phyloP scores from a whole-genome alignment of 1,140 invertebrate genomes.

The Drosophila saltans region DNA sequence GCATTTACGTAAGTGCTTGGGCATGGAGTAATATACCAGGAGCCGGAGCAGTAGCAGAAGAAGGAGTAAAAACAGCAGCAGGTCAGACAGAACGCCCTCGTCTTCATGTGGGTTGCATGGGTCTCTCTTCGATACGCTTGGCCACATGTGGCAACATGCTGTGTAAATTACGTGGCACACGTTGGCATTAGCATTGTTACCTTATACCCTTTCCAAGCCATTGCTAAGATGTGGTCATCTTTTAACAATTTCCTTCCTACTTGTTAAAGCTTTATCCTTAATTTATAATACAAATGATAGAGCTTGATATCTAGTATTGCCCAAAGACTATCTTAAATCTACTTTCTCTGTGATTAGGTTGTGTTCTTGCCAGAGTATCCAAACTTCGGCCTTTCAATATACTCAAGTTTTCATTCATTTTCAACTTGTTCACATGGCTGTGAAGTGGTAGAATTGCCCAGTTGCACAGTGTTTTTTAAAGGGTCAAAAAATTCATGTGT shows the following conservation, averaged over 20 bases:
- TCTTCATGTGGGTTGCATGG: conserved; percentile 22
- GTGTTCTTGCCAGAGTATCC: conserved; percentile 40
- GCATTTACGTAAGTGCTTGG: conserved; percentile 63
- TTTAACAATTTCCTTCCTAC: conserved; percentile 10
- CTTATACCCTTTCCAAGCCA: conserved; percentile 34
- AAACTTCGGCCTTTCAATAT: conserved; percentile 24
- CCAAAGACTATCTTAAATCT: background rate
- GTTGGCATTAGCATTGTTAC: conserved; percentile 30
- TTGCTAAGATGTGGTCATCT: conserved; percentile 33
- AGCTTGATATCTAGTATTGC: too few relatives aligned
- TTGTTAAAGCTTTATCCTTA: too few relatives aligned
- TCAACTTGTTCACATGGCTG: background rate
- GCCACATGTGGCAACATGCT: conserved; percentile 62
- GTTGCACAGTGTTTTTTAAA: conserved; percentile 8
- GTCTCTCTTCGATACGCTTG: conserved; percentile 38
- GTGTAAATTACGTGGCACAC: conserved; percentile 47
- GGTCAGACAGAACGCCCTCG: conserved; percentile 24
- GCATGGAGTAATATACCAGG: conserved; percentile 28
- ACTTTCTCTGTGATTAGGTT: conserved; percentile 25
- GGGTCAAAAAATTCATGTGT: background rate
- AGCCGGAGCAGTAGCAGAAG: background rate
- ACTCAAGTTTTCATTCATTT: conserved; percentile 9
- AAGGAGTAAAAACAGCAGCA: conserved; percentile 12
- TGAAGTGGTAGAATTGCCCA: background rate
- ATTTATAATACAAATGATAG: too few relatives aligned